Base-by-base conservation (phyloP, 2,113 vertebrate genomes). In the Pipra filicauda region DNA sequence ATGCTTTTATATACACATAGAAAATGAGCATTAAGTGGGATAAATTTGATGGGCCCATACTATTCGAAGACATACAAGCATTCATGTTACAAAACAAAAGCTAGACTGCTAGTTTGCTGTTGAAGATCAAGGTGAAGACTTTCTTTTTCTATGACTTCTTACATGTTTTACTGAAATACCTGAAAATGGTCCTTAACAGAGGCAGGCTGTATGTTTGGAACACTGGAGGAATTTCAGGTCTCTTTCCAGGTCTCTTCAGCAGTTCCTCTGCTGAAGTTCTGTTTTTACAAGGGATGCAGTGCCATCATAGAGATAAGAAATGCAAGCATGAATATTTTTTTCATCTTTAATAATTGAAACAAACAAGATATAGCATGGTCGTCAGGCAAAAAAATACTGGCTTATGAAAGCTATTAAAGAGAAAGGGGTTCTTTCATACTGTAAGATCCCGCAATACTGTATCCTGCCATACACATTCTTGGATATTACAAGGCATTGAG, bases 401-500 rank as follows among this genome's bases (percentile, higher is more conserved):
- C 43, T 91, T 91, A 49, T 92, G 37, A 27, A 91, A 94, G 69
- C n/a, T 41, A 87, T 49, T 79, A 64, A 82, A 78, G 46, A 41
- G 51, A 54, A 80, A 78, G 81, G 27, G 5, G 10, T 70, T 66
- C n/a, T 91, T 92, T 87, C 49, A 31, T 21, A 74, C 31, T 93
- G n/a, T 88, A 92, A 85, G 74, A 92, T 70, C 74, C n/a, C 44
- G 93, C 57, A 96, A 23, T 39, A 37, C 62, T 51, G 70, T 64
- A 54, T 79, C 91, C 23, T 94, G 59, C 78, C 61, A 86, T 89
- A 92, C 96, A 84, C 54, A 84, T 84, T 79, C 92, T 83, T 97
- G 78, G 54, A 58, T 94, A 90, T 94, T 89, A 93, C 67, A 67
- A 49, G 82, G 51, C 48, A 87, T 44, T 90, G 16, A 92, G 64